Conservation (phyloP, 1,140 invertebrate species). For the Drosophila chauvacae region DNA sequence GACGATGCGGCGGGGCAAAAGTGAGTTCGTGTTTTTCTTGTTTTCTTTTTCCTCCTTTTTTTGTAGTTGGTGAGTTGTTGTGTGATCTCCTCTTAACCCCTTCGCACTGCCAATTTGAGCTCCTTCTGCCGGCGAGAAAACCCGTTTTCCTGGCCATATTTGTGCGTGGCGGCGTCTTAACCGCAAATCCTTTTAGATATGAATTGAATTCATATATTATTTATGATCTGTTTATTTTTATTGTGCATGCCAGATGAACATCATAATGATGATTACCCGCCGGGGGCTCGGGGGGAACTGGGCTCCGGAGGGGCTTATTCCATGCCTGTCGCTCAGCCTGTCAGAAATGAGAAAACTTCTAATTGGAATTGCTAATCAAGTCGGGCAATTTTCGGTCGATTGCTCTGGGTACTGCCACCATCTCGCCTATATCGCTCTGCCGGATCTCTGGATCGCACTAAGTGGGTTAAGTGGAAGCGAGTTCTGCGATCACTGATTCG, state of each 20-base stretch:
- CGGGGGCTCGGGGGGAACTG: neutral
- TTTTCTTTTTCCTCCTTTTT: constrained; percentile 58
- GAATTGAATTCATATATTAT: constrained; percentile 83
- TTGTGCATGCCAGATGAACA: constrained; percentile 75
- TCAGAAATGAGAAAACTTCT: constrained; percentile 81
- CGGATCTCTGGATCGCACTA: constrained; percentile 11
- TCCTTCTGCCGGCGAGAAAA: constrained; percentile 36
- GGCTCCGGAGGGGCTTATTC: constrained; percentile 2
- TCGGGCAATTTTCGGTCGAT: constrained; percentile 67
- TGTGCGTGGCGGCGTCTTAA: constrained; percentile 77
- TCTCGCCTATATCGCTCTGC: neutral
- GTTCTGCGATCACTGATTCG: constrained; percentile 20
- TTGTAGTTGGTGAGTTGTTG: constrained; percentile 2
- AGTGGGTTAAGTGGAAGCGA: constrained; percentile 60
- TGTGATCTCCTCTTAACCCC: constrained; percentile 57
- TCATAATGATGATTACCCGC: constrained; percentile 40
- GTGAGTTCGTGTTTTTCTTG: constrained; percentile 79
- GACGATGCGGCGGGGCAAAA: constrained; percentile 40
- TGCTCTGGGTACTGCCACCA: constrained; percentile 18
- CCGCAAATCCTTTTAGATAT: constrained; percentile 82
- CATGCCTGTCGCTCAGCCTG: constrained; percentile 62
- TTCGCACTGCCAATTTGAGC: constrained; percentile 5
- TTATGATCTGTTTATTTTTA: constrained; percentile 83
- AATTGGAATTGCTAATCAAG: constrained; percentile 83
- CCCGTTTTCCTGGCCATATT: constrained; percentile 72